Evolutionary conservation across 1,140 invertebrate species (phyloP), one percentile per base, ranked within the genome.

Genomic region (Drosophila bifasciata): DNA sequence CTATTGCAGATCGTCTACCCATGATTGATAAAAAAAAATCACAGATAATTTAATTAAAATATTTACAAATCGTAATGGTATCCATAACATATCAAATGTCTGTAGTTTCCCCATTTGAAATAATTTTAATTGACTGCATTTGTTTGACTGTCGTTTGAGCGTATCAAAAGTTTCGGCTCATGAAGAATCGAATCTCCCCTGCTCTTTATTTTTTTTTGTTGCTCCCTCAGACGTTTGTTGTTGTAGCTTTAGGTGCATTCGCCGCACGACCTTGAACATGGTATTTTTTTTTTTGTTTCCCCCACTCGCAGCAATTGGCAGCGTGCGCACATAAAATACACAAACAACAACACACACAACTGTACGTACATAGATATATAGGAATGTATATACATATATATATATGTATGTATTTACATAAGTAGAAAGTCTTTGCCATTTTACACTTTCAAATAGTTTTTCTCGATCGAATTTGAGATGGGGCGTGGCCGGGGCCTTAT

Each of bases 261-360:
- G 80, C 80, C 72, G 76, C 62, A 51, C 67, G 81, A 84, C 80
- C 80, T 84, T 84, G 80, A 84, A 64, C 67, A 69, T 72, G 51
- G 51, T 36, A 64, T 45, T 36, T 50, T 58, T 58, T 64, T 56
- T 49, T 43, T 43, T 40, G 0, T 21, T 21, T 19, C n/a, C 70
- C 57, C 49, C 52, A 73, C 61, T 73, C 74, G 76, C 60, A 83
- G 76, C 60, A 83, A 75, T 84, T 84, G 80, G 66, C 80, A 76
- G 59, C 71, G 73, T 80, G 81, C 81, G 76, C 80, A 81, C 67
- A 77, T 77, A 58, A 77, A 83, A 81, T 64, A 72, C 53, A 61
- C 66, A 72, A 44, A 51, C 21, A 60, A 21, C 16, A 5, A 23
- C 4, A 23, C 39, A 48, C 16, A 23, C 28, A 39, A 23, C 6